Evolutionary conservation across 2,888 invertebrate genomes (phyloP).

Genomic region (Acronicta leporina): DNA sequence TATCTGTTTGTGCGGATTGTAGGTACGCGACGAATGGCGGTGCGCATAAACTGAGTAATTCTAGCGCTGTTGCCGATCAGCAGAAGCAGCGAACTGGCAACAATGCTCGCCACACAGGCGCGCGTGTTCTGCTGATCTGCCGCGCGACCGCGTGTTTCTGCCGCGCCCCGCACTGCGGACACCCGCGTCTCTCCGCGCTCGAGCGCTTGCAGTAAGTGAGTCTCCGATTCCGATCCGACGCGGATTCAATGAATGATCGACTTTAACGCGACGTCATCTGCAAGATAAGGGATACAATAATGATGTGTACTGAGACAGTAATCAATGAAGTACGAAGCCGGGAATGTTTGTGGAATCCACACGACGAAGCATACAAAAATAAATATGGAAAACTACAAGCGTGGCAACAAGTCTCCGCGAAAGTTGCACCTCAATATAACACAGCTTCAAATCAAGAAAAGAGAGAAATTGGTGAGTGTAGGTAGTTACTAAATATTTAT

Average conservation of each 20-base stretch:
- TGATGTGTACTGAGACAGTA: constrained; percentile 19
- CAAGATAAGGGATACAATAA: too few species aligned
- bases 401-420: constrained; percentile 21
- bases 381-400: constrained; percentile 15
- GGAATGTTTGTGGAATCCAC: constrained; percentile 32
- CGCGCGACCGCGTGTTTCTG: neutral
- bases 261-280: too few species aligned
- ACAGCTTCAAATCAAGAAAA: neutral
- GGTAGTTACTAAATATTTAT: neutral
- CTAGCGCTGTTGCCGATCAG: constrained; percentile 21
- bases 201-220: neutral
- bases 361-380: constrained; percentile 9
- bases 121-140: neutral
- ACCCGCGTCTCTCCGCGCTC: constrained; percentile 4
- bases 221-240: constrained; percentile 14
- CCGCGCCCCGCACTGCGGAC: constrained; percentile 31
- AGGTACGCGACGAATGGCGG: too few species aligned
- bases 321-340: constrained; percentile 26
- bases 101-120: constrained; percentile 5
- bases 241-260: constrained; percentile 2
- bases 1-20: too few species aligned
- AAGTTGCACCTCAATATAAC: constrained; percentile 11
- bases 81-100: constrained; percentile 19
- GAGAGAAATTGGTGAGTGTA: constrained; percentile 24
- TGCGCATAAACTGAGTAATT: too few species aligned